Conservation (phyloP, 2,797 vertebrate genomes). For the Chromobotia macracanthus region DNA sequence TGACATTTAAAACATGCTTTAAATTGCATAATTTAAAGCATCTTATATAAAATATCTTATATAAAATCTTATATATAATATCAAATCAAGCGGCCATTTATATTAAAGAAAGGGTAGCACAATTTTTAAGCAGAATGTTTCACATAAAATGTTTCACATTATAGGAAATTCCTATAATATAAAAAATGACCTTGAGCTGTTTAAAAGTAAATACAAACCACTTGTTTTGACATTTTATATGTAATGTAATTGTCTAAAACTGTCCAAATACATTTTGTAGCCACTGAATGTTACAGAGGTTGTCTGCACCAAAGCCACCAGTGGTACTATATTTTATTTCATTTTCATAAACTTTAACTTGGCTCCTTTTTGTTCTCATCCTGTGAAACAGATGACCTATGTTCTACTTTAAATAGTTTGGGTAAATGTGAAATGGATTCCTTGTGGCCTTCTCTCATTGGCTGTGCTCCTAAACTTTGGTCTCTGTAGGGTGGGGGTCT, state of each 20-base stretch:
- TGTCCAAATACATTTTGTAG: too few relatives aligned
- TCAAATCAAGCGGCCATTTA: neutral
- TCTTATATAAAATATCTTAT: neutral
- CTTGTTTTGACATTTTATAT: too few relatives aligned
- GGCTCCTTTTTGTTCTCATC: conserved; percentile 16
- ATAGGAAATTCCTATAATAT: too few relatives aligned
- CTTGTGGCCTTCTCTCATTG: conserved; percentile 13
- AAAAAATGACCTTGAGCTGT: too few relatives aligned
- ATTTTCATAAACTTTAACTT: neutral
- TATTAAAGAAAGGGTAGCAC: neutral
- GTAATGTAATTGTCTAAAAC: too few relatives aligned
- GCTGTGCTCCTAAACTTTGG: conserved; percentile 37
- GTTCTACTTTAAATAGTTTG: conserved; percentile 50
- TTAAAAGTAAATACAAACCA: too few relatives aligned
- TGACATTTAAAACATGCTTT: conserved; percentile 6
- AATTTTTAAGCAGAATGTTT: neutral
- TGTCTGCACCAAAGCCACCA: too few relatives aligned
- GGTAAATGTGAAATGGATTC: conserved; percentile 25
- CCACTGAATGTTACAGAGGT: too few relatives aligned
- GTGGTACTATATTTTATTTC: too few relatives aligned
- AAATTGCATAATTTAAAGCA: neutral
- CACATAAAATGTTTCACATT: neutral
- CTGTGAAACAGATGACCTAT: conserved; percentile 36
- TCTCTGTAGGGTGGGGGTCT: conserved; percentile 38
- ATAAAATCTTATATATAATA: neutral